phyloP scores from a whole-genome alignment of 2,888 invertebrate genomes.

The Nymphalis polychloros region DNA sequence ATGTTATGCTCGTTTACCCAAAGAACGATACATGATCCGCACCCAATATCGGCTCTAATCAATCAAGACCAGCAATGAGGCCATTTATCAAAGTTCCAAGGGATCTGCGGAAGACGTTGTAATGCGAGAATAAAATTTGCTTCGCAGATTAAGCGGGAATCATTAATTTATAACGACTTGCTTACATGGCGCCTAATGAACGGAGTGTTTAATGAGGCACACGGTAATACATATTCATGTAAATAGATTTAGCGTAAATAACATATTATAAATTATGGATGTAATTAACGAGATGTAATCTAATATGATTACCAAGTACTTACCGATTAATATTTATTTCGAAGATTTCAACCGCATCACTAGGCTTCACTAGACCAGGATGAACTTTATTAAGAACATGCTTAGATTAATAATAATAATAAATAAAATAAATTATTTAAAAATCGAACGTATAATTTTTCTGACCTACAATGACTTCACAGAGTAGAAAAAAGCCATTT shows the following conservation, averaged over 20 bases:
- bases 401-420: no score
- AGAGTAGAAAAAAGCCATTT: no score
- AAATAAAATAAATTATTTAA: no score
- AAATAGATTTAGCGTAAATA: slow-evolving; percentile 7
- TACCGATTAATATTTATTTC: no score
- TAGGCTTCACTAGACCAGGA: no score
- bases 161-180: slow-evolving; percentile 23
- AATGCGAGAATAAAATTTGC: slow-evolving; percentile 31
- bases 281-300: not conserved
- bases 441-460: no score
- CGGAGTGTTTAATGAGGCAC: slow-evolving; percentile 14
- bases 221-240: slow-evolving; percentile 6
- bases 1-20: slow-evolving; percentile 2
- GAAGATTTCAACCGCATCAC: no score
- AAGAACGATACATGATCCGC: not conserved
- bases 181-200: slow-evolving; percentile 3
- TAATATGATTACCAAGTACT: not conserved
- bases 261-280: slow-evolving; percentile 3
- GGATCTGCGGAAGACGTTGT: slow-evolving; percentile 24
- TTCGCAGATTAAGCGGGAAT: slow-evolving; percentile 18
- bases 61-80: slow-evolving; percentile 34
- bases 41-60: slow-evolving; percentile 33
- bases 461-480: no score
- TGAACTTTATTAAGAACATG: no score
- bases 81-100: slow-evolving; percentile 33